Conservation (phyloP, 2,888 invertebrate species). For the Agonopterix subpropinquella region DNA sequence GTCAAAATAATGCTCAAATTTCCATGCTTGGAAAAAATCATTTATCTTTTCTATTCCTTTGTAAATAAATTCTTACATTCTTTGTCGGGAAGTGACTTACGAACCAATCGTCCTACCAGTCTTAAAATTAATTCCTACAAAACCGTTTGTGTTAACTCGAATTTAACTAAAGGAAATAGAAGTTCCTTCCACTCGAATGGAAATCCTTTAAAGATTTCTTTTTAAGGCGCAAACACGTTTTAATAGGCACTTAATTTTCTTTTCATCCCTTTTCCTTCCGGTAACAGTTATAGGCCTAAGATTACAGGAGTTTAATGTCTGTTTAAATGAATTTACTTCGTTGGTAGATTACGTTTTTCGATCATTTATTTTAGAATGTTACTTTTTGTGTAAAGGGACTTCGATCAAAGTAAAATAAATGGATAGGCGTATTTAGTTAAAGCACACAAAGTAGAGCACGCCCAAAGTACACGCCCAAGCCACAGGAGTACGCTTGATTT, state of each 20-base stretch:
- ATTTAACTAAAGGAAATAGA: conserved; percentile 8
- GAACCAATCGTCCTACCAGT: conserved; percentile 1
- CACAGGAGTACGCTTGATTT: no score
- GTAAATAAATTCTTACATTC: no score
- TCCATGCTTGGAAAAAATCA: no score
- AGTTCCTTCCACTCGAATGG: conserved; percentile 4
- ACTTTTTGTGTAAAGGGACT: no score
- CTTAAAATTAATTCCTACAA: conserved; percentile 14
- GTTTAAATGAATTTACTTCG: conserved; percentile 7
- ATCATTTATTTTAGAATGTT: no score
- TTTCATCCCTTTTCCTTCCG: conserved; percentile 8
- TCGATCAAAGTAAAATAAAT: no score
- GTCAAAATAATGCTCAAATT: no score
- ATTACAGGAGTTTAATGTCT: conserved; percentile 7
- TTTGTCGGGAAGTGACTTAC: not conserved
- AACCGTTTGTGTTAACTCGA: conserved; percentile 11
- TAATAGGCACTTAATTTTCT: conserved; percentile 17
- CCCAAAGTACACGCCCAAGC: no score
- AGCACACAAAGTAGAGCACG: no score
- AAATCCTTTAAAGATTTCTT: conserved; percentile 11
- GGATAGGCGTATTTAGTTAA: no score
- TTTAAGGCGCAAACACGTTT: conserved; percentile 15
- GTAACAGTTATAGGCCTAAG: conserved; percentile 9
- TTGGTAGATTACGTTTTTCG: no score
- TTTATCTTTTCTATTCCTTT: no score